Conservation (phyloP, 2,113 vertebrate genomes). For the Chaetodon auriga region DNA sequence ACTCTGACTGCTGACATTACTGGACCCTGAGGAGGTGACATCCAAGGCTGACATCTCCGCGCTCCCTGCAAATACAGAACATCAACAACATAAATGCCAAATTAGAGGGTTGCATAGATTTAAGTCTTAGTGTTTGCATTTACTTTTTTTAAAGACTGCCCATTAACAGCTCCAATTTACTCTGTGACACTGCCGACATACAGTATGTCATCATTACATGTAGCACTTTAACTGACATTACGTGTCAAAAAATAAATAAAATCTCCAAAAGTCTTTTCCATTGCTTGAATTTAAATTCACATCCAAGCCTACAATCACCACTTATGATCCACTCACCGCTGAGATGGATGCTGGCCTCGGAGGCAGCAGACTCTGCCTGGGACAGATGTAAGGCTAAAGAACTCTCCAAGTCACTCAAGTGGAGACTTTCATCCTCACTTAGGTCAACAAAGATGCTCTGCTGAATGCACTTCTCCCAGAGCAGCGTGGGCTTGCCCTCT, state of each 20-base stretch:
- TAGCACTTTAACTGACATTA: not conserved
- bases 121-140: not conserved
- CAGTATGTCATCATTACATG: not conserved
- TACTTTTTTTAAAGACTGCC: not conserved
- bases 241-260: not conserved
- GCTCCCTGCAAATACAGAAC: constrained; percentile 60
- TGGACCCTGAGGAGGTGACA: constrained; percentile 65
- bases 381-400: constrained; percentile 76
- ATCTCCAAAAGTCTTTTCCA: not conserved
- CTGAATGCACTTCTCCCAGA: constrained; percentile 83
- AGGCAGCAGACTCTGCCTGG: constrained; percentile 67
- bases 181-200: not conserved
- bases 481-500: constrained; percentile 48
- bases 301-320: not conserved
- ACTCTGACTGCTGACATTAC: constrained; percentile 43
- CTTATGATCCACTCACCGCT: constrained; percentile 65
- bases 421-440: constrained; percentile 84
- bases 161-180: not conserved
- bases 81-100: not conserved
- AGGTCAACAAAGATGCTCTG: constrained; percentile 85
- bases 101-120: not conserved
- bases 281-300: not conserved
- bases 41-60: constrained; percentile 67
- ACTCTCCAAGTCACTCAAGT: constrained; percentile 81
- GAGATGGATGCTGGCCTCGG: constrained; percentile 76